phyloP scores from a whole-genome alignment of 1,140 invertebrate species.

The Drosophila kanapiae region DNA sequence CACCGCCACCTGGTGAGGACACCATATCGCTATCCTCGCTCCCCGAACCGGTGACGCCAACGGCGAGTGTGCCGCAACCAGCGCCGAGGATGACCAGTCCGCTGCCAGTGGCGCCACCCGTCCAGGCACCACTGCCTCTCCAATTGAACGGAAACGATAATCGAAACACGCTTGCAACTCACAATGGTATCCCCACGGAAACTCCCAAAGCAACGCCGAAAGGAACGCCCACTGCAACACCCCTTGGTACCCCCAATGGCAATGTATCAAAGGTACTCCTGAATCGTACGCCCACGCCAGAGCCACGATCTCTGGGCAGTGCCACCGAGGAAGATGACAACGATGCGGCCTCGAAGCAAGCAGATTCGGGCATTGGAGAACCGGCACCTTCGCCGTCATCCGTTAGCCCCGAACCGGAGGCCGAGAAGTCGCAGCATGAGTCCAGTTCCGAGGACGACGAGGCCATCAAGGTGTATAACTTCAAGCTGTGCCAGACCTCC shows the following conservation, averaged over 20 bases:
- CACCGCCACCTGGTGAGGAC: constrained; percentile 65
- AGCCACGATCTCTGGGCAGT: constrained; percentile 73
- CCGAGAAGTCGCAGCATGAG: constrained; percentile 56
- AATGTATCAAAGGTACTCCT: constrained; percentile 79
- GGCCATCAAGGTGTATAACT: constrained; percentile 82
- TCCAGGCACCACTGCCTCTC: constrained; percentile 26
- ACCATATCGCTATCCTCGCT: constrained; percentile 62
- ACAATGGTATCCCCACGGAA: constrained; percentile 9
- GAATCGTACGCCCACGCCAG: constrained; percentile 79
- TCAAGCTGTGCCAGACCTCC: constrained; percentile 80
- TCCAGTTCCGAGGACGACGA: constrained; percentile 84
- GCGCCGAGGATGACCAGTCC: constrained; percentile 70
- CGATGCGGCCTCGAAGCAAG: constrained; percentile 74
- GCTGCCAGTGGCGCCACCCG: background rate
- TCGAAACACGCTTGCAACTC: constrained; percentile 1
- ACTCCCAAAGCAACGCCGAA: constrained; percentile 15
- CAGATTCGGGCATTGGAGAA: constrained; percentile 79
- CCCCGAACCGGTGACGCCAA: constrained; percentile 32
- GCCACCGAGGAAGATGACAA: constrained; percentile 63
- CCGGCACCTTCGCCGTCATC: constrained; percentile 69
- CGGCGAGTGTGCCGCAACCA: constrained; percentile 53
- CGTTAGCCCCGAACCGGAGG: constrained; percentile 55
- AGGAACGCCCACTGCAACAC: background rate
- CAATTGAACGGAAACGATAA: constrained; percentile 7
- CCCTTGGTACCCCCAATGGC: constrained; percentile 13